Evolutionary conservation across 2,888 invertebrate genomes (phyloP).

Genomic region (Torymus auratus): DNA sequence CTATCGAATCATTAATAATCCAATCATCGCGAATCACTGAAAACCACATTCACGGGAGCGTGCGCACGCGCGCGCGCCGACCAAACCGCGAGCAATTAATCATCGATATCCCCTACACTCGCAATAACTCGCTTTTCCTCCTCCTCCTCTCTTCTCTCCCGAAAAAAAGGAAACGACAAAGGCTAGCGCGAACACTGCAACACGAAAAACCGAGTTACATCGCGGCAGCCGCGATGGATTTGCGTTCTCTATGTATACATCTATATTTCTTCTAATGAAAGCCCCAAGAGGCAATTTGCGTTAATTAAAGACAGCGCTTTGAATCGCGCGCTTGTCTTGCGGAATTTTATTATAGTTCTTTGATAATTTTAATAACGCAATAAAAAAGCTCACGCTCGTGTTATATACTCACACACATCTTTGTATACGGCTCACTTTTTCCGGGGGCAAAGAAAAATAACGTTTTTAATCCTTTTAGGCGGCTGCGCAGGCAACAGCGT

Average conservation of each 20-base stretch:
- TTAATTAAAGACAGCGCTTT: slow-evolving; percentile 69
- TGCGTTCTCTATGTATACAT: too few species aligned
- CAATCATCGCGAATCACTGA: slow-evolving; percentile 29
- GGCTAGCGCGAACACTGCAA: too few species aligned
- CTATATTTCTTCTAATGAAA: too few species aligned
- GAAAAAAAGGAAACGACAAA: too few species aligned
- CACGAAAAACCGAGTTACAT: too few species aligned
- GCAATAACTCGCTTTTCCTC: too few species aligned
- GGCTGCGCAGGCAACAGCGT: background rate
- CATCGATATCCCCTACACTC: too few species aligned
- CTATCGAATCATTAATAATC: slow-evolving; percentile 30
- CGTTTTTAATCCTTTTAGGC: slow-evolving; percentile 13
- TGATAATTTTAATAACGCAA: slow-evolving; percentile 58
- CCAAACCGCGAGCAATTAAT: background rate
- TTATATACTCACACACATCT: background rate
- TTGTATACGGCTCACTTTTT: background rate
- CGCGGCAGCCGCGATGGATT: too few species aligned
- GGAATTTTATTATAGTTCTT: slow-evolving; percentile 57
- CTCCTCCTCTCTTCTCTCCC: too few species aligned
- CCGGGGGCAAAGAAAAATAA: background rate
- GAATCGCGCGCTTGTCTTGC: slow-evolving; percentile 53
- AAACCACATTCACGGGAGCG: slow-evolving; percentile 10
- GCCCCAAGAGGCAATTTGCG: slow-evolving; percentile 65
- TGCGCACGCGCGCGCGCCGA: slow-evolving; percentile 6
- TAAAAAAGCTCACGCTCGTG: background rate